These are phyloP conservation scores for Deilephila elpenor DNA, from an alignment of 2,888 invertebrate species.

Conservation along the genomic window DNA sequence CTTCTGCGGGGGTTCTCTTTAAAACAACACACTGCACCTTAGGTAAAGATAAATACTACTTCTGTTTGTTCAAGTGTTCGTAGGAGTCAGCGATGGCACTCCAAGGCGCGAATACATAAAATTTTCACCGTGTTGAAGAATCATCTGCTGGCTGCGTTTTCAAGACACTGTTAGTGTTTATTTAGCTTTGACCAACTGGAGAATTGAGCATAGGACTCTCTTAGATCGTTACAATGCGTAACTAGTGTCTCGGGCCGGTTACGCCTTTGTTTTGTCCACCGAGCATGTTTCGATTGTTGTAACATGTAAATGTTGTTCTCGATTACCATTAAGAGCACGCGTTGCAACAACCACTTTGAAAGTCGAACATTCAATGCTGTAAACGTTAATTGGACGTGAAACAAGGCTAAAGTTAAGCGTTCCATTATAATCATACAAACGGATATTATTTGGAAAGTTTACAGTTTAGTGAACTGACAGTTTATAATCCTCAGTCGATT, in stretches of 20 bases:
- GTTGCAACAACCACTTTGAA: conserved; percentile 56
- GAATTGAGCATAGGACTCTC: conserved; percentile 29
- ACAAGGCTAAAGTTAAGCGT: conserved; percentile 51
- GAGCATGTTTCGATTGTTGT: conserved; percentile 68
- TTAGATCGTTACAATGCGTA: conserved; percentile 47
- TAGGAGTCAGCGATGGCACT: conserved; percentile 67
- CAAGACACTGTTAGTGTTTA: conserved; percentile 36
- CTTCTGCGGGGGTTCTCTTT: conserved; percentile 63
- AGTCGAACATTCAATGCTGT: conserved; percentile 56
- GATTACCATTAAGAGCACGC: conserved; percentile 63
- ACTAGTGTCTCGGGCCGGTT: conserved; percentile 46
- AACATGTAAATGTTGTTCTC: conserved; percentile 69
- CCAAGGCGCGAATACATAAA: conserved; percentile 58
- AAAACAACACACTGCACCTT: conserved; percentile 68
- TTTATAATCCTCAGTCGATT: conserved; percentile 26
- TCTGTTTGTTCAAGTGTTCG: conserved; percentile 71
- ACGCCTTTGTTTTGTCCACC: conserved; percentile 70
- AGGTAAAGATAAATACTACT: conserved; percentile 72
- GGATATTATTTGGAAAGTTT: conserved; percentile 47
- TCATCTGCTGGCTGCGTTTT: conserved; percentile 35
- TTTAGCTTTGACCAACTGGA: conserved; percentile 42
- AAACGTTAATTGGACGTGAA: conserved; percentile 54
- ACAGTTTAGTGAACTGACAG: conserved; percentile 39
- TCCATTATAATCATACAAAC: conserved; percentile 53
- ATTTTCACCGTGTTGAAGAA: conserved; percentile 50